phyloP scores from a whole-genome alignment of 2,888 invertebrate species.

The Acanthopleura granulata region DNA sequence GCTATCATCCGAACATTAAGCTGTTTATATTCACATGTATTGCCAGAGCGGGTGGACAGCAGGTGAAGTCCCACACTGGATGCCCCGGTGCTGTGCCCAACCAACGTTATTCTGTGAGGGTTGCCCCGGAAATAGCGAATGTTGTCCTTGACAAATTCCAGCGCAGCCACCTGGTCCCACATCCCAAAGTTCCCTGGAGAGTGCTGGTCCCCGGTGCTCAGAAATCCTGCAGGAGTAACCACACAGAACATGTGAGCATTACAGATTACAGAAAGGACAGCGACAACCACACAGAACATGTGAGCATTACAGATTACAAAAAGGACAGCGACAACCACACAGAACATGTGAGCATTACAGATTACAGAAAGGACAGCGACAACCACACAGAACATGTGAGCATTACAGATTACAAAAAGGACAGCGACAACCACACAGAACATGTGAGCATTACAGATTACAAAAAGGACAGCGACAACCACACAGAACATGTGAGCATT shows the following conservation, averaged over 20 bases:
- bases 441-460: too few species aligned
- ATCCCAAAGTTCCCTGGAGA: slow-evolving; percentile 73
- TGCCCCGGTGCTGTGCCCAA: slow-evolving; percentile 82
- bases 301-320: too few species aligned
- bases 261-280: too few species aligned
- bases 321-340: too few species aligned
- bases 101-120: slow-evolving; percentile 81
- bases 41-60: slow-evolving; percentile 65
- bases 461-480: too few species aligned
- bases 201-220: slow-evolving; percentile 72
- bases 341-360: too few species aligned
- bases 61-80: slow-evolving; percentile 71
- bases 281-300: too few species aligned
- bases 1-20: background rate
- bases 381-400: too few species aligned
- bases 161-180: slow-evolving; percentile 70
- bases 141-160: slow-evolving; percentile 77
- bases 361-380: too few species aligned
- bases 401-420: too few species aligned
- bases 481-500: too few species aligned
- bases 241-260: background rate
- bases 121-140: slow-evolving; percentile 86
- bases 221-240: slow-evolving; percentile 67
- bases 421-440: too few species aligned
- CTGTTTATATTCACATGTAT: slow-evolving; percentile 22